Evolutionary conservation across 2,888 invertebrate genomes (phyloP).

Genomic region (Pachliopta kotzebuea): DNA sequence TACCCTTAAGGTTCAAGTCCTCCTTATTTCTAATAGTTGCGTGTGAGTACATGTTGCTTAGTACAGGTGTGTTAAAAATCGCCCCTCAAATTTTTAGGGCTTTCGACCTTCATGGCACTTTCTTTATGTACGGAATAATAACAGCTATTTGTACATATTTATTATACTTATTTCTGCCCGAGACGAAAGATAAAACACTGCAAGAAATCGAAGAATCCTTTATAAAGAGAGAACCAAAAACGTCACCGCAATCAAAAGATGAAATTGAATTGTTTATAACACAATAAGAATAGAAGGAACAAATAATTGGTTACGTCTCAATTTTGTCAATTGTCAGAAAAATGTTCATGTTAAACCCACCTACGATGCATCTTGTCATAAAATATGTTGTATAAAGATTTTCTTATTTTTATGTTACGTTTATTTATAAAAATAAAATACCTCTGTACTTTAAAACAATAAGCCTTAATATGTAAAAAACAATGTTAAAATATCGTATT

Average conservation of each 20-base stretch:
- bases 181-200: conserved; percentile 42
- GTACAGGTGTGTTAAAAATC: conserved; percentile 41
- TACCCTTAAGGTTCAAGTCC: conserved; percentile 47
- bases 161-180: conserved; percentile 43
- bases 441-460: too few species aligned
- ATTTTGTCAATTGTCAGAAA: too few species aligned
- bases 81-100: conserved; percentile 40
- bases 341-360: too few species aligned
- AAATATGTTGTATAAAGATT: too few species aligned
- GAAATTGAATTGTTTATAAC: neutral
- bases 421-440: too few species aligned
- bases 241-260: neutral
- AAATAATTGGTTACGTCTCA: too few species aligned
- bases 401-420: too few species aligned
- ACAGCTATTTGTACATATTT: conserved; percentile 38
- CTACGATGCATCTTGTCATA: too few species aligned
- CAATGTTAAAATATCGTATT: too few species aligned
- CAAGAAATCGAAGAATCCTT: neutral
- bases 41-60: conserved; percentile 37
- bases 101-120: conserved; percentile 41
- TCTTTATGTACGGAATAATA: conserved; percentile 42
- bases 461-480: too few species aligned
- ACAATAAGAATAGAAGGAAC: neutral
- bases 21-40: conserved; percentile 36
- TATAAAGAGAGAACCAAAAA: neutral